phyloP scores from a whole-genome alignment of 2,888 invertebrate species.

The Carabus problematicus region DNA sequence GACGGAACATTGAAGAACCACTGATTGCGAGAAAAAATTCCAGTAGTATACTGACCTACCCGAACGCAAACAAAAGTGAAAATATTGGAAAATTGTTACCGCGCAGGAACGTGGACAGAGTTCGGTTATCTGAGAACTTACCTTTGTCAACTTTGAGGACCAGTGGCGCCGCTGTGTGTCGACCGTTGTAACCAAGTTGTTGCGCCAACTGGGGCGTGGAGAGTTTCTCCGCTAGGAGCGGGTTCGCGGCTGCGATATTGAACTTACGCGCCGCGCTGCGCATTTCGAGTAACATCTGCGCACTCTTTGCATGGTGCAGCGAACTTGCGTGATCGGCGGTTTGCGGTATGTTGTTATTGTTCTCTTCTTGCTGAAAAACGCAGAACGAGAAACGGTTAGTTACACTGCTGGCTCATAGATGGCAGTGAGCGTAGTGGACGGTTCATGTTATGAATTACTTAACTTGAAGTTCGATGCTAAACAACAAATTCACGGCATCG shows the following conservation, averaged over 20 bases:
- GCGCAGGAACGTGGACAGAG: conserved; percentile 14
- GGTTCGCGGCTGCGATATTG: conserved; percentile 86
- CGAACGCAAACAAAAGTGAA: conserved; percentile 1
- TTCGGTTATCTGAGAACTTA: conserved; percentile 47
- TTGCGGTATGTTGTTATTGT: conserved; percentile 59
- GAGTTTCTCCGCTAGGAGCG: conserved; percentile 81
- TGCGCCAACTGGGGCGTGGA: conserved; percentile 60
- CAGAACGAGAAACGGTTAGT: conserved; percentile 13
- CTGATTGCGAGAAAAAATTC: too few relatives aligned
- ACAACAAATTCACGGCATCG: too few relatives aligned
- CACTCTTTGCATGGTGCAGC: conserved; percentile 52
- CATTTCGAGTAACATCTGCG: conserved; percentile 53
- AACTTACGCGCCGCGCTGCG: conserved; percentile 61
- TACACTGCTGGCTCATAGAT: background rate
- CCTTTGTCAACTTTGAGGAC: conserved; percentile 60
- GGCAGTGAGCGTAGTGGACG: too few relatives aligned
- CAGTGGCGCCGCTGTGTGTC: conserved; percentile 57
- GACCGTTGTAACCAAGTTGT: conserved; percentile 47
- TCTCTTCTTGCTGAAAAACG: conserved; percentile 61
- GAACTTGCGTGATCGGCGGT: conserved; percentile 48
- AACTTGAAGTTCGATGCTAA: too few relatives aligned
- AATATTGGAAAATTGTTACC: conserved; percentile 7
- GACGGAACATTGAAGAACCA: too few relatives aligned
- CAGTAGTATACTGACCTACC: background rate
- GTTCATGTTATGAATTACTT: too few relatives aligned